Evolutionary conservation across 2,113 vertebrate species (phyloP).

Genomic region (Oxyruncus cristatus): DNA sequence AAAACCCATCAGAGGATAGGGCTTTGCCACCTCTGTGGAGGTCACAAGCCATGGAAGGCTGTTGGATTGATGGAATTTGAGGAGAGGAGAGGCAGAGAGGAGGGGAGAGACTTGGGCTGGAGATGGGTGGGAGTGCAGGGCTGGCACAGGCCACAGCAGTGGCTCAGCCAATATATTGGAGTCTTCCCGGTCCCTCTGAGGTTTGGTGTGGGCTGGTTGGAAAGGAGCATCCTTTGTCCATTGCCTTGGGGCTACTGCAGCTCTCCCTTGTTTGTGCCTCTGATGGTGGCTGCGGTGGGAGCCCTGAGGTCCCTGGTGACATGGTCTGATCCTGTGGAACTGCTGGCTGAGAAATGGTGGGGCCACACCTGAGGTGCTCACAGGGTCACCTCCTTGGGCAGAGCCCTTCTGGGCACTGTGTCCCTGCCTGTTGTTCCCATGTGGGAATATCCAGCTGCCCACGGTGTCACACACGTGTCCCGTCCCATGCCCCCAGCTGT

Average conservation of each 20-base stretch:
- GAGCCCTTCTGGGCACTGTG: accelerated
- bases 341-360: accelerated
- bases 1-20: not conserved
- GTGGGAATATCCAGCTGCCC: accelerated
- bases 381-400: not conserved
- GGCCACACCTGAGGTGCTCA: not conserved
- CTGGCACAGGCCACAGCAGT: accelerated
- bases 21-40: not conserved
- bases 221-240: accelerated
- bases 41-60: not conserved
- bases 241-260: not conserved
- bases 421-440: not conserved
- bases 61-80: not conserved
- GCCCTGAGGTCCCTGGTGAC: not conserved
- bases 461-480: accelerated
- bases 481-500: not conserved
- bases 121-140: accelerated
- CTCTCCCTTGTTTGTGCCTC: not conserved
- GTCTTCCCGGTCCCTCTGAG: not conserved
- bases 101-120: not conserved
- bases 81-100: not conserved
- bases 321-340: not conserved
- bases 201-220: accelerated
- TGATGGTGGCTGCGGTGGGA: not conserved
- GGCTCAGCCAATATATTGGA: accelerated